Evolutionary conservation across 2,797 vertebrate genomes (phyloP).

Genomic region (Catostomus latipinnis): DNA sequence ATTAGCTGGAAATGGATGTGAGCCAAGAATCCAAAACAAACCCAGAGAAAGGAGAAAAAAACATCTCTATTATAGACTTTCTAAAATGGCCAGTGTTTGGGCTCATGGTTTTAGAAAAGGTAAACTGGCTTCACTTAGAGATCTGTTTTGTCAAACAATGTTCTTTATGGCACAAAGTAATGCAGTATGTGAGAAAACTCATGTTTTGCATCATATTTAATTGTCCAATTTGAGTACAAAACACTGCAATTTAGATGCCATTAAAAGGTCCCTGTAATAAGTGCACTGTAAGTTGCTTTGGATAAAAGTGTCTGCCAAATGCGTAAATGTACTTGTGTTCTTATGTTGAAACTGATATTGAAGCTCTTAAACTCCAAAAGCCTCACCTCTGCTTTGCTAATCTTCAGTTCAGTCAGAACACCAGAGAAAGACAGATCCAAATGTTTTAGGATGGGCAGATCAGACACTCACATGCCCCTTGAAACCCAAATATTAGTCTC

Average conservation of each 20-base stretch:
- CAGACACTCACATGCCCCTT: constrained; percentile 1
- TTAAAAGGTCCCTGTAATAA: too few relatives aligned
- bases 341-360: too few relatives aligned
- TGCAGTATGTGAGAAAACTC: too few relatives aligned
- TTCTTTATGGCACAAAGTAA: background rate
- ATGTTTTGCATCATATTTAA: too few relatives aligned
- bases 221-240: too few relatives aligned
- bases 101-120: background rate
- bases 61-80: background rate
- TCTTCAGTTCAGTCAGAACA: constrained; percentile 20
- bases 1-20: constrained; percentile 64
- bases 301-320: too few relatives aligned
- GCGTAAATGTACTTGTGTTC: too few relatives aligned
- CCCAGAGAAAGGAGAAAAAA: background rate
- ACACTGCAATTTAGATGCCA: too few relatives aligned
- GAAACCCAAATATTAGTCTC: constrained; percentile 20
- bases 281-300: too few relatives aligned
- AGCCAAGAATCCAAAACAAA: constrained; percentile 60
- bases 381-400: constrained; percentile 4
- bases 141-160: background rate
- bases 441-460: constrained; percentile 8
- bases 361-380: background rate
- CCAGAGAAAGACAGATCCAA: background rate
- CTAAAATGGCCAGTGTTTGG: background rate
- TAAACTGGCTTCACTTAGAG: background rate